phyloP scores from a whole-genome alignment of 2,797 vertebrate genomes.

The Crenuchus spilurus region DNA sequence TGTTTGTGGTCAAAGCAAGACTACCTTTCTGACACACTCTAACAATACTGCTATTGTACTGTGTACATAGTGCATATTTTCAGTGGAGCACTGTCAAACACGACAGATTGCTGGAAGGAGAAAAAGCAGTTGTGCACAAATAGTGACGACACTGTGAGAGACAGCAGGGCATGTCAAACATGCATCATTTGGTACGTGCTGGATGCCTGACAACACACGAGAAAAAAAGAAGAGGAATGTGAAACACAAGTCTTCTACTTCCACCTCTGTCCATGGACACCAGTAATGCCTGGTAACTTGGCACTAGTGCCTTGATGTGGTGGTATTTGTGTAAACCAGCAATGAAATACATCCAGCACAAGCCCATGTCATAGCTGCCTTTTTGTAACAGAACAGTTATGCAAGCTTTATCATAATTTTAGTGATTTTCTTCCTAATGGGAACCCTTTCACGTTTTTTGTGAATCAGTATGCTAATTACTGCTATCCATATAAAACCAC shows the following conservation, averaged over 20 bases:
- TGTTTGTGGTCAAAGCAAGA: slow-evolving; percentile 48
- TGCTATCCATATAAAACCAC: no score
- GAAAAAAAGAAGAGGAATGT: background rate
- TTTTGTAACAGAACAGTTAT: background rate
- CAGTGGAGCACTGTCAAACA: slow-evolving; percentile 43
- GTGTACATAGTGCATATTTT: slow-evolving; percentile 47
- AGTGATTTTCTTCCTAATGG: no score
- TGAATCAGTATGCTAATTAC: no score
- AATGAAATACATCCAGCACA: background rate
- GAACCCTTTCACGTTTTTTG: no score
- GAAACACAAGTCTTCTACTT: slow-evolving; percentile 1
- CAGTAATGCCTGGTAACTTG: background rate
- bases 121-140: slow-evolving; percentile 44
- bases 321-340: background rate
- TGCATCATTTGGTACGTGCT: slow-evolving; percentile 25
- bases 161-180: slow-evolving; percentile 47
- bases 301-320: background rate
- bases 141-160: slow-evolving; percentile 40
- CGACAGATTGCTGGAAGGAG: slow-evolving; percentile 48
- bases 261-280: background rate
- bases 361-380: background rate
- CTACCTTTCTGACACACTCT: slow-evolving; percentile 50
- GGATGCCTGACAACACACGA: slow-evolving; percentile 8
- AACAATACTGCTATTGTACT: slow-evolving; percentile 57
- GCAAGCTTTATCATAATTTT: no score